These are phyloP conservation scores for Cnemophilus loriae DNA, from an alignment of 2,113 vertebrate genomes.

Conservation along the genomic window DNA sequence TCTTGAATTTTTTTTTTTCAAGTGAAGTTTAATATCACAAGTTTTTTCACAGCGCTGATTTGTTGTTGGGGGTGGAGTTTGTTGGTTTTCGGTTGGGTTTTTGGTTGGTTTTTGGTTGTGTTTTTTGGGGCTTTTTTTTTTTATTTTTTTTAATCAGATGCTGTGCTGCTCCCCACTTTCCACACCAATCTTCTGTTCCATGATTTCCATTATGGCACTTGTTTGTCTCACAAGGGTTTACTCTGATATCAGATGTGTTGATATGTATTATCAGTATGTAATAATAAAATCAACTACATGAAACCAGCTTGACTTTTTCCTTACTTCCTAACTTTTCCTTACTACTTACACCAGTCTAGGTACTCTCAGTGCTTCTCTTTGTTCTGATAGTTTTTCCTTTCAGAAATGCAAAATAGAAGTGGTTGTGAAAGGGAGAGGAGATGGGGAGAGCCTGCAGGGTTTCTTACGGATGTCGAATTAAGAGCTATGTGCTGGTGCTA, in stretches of 20 bases:
- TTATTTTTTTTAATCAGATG: not conserved
- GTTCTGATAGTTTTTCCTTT: not conserved
- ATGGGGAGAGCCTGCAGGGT: not conserved
- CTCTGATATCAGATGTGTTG: constrained; percentile 9
- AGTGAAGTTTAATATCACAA: not conserved
- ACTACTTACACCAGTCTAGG: not conserved
- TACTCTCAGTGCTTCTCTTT: not conserved
- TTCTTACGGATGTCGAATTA: not conserved
- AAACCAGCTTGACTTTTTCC: not conserved
- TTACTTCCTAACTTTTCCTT: too few species aligned
- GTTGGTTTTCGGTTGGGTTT: not conserved
- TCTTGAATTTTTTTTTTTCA: not conserved
- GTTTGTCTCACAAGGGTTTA: not conserved
- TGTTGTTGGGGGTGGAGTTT: not conserved
- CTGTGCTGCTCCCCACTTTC: not conserved
- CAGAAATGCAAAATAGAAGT: not conserved
- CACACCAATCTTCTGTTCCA: not conserved
- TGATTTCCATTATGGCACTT: not conserved
- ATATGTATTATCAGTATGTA: constrained; percentile 24
- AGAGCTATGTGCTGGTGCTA: not conserved
- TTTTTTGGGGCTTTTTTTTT: not conserved
- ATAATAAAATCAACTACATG: constrained; percentile 41
- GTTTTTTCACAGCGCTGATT: not conserved
- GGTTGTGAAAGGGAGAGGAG: not conserved
- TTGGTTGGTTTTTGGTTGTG: not conserved